Evolutionary conservation across 30 jellyfish, hydroid and myxozoan species (phyloP), one percentile per base, ranked within the genome.

Genomic region (Haliclystus octoradiatus): DNA sequence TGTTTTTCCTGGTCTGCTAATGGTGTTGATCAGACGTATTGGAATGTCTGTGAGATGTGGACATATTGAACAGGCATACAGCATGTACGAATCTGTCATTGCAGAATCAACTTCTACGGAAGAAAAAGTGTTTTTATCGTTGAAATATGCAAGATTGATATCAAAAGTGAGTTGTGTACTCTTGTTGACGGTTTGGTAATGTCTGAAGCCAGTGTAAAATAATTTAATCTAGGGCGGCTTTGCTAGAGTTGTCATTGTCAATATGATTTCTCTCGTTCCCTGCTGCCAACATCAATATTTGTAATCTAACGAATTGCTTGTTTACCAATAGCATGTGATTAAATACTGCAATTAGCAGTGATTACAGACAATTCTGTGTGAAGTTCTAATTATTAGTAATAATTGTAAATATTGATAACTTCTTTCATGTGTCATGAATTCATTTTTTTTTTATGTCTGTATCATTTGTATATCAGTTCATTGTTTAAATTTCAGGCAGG

Each of bases 11-110:
- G 98, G 98, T 35, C 26, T 89, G 83, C 71, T 76, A n/a, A 47
- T 89, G 81, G 79, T 89, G 53, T 71, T 93, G 2, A 47, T 73
- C 65, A 70, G 95, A n/a, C 67, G 94, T 52, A 87, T 81, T 47
- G 95, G 94, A 22, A 66, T 82, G 26, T 95, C 93, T 26, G 29
- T 95, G 49, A 70, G 98, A 62, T 53, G 23, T 49, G 85, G 85
- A n/a, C 57, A 73, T 24, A 34, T 64, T 26, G 84, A 71, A 9
- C 69, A 61, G 62, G 93, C 82, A 26, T 73, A 71, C 12, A 50
- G 76, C 19, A 46, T 89, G 14, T 73, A 81, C 60, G 92, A 66
- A 31, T 77, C 76, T 14, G 98, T 50, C 40, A 82, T 89, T 68
- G 94, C 66, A 26, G 68, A 63, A 33, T 62, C 98, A 3, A 72